These are phyloP conservation scores for Germaria angustata DNA, from an alignment of 2,888 invertebrate species.

Conservation along the genomic window DNA sequence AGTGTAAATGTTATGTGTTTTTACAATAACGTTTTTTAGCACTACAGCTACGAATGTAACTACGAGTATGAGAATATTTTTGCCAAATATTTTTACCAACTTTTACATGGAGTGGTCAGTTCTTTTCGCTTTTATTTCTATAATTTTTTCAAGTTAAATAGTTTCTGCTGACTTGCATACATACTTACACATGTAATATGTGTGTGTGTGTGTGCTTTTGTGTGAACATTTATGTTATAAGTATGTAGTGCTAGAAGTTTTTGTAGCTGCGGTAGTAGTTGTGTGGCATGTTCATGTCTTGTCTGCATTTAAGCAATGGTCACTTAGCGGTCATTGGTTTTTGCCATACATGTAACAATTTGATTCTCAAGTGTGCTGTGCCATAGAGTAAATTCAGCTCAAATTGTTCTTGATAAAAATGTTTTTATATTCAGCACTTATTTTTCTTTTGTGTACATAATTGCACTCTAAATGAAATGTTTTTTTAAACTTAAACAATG, in stretches of 20 bases:
- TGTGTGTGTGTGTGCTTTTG: neutral
- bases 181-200: neutral
- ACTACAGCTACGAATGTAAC: conserved; percentile 15
- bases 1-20: conserved; percentile 28
- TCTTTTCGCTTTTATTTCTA: conserved; percentile 11
- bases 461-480: conserved; percentile 35
- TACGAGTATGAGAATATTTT: conserved; percentile 18
- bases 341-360: conserved; percentile 48
- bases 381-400: conserved; percentile 32
- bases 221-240: neutral
- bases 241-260: neutral
- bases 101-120: conserved; percentile 34
- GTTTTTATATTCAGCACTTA: neutral
- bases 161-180: conserved; percentile 24
- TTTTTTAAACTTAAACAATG: conserved; percentile 42
- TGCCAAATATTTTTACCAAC: conserved; percentile 41
- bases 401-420: conserved; percentile 41
- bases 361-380: conserved; percentile 53
- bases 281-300: conserved; percentile 43
- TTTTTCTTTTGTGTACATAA: conserved; percentile 25
- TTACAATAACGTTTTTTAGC: conserved; percentile 46
- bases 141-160: conserved; percentile 45
- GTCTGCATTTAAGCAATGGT: conserved; percentile 68
- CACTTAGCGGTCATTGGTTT: conserved; percentile 70
- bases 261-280: conserved; percentile 10